Base-by-base conservation (phyloP, 2,888 invertebrate species). In the Ochropleura leucogaster region DNA sequence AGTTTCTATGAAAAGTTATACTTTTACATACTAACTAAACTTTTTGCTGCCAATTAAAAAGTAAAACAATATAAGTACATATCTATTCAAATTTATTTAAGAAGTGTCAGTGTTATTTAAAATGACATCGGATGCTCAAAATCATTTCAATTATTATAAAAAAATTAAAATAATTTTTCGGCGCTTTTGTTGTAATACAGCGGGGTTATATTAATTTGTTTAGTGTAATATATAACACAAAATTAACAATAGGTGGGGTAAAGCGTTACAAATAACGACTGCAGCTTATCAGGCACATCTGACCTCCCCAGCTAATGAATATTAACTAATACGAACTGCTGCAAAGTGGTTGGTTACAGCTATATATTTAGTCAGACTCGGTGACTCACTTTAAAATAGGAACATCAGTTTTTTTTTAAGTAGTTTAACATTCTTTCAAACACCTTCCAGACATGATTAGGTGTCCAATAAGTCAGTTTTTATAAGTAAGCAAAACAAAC, bases 271-370 rank as follows among this genome's bases (percentile, higher is more conserved):
- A 83, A 80, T 87, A 86, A 85, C 76, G 74, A 85, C 51, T 75
- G 78, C 81, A 80, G 77, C 88, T 94, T 94, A 94, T 95, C 95
- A 91, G 89, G 90, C 85, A 82, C 91, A 95, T 95, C 95, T 93
- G 90, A 89, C 92, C 93, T 91, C 94, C 94, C 91, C 91, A 88
- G 81, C 92, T 96, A 95, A 95, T 96, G 95, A 96, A 96, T 96
- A 96, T 96, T 96, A 95, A 96, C 94, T 92, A 95, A 94, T 94
- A 93, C 89, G 91, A 94, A 93, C 91, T 83, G 90, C 90, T 90
- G 92, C 91, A 90, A 92, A 86, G 77, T 90, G 90, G 81, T 80
- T 84, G 69, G 72, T 72, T 87, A 86, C 74, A 68, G 89, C 88
- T 90, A 89, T 92, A 91, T 89, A 91, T 90, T 90, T 89, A 88